phyloP scores from a whole-genome alignment of 2,888 invertebrate species.

The Chrysolina oricalcia region DNA sequence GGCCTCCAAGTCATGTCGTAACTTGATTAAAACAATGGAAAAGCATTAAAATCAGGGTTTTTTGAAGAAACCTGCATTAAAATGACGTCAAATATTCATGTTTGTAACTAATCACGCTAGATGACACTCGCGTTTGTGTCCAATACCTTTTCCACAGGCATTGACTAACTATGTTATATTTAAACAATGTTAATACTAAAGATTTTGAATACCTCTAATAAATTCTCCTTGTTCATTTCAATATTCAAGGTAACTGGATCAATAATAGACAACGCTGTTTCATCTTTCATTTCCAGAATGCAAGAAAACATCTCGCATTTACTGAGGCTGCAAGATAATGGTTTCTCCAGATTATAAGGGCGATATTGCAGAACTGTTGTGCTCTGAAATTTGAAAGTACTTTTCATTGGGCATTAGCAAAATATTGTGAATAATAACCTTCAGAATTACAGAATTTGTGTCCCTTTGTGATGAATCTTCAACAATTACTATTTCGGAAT shows the following conservation, averaged over 20 bases:
- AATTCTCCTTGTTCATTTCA: constrained; percentile 75
- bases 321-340: constrained; percentile 89
- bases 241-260: constrained; percentile 92
- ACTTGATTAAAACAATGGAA: too few relatives aligned
- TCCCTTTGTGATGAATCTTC: constrained; percentile 92
- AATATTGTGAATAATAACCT: constrained; percentile 70
- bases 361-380: constrained; percentile 91
- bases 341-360: constrained; percentile 80
- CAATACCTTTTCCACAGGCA: too few relatives aligned
- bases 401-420: neutral
- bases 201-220: constrained; percentile 70
- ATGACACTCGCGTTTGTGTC: too few relatives aligned
- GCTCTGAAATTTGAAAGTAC: constrained; percentile 74
- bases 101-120: too few relatives aligned
- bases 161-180: too few relatives aligned
- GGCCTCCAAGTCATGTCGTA: too few relatives aligned
- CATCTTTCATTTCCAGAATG: constrained; percentile 91
- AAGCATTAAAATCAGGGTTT: too few relatives aligned
- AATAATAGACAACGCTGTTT: constrained; percentile 93
- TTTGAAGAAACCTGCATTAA: too few relatives aligned
- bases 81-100: too few relatives aligned
- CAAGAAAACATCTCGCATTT: constrained; percentile 93
- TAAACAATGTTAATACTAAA: too few relatives aligned
- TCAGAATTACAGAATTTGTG: constrained; percentile 94
- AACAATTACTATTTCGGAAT: constrained; percentile 95